Evolutionary conservation across 1,140 invertebrate species (phyloP).

Genomic region (Anthonomus grandis): DNA sequence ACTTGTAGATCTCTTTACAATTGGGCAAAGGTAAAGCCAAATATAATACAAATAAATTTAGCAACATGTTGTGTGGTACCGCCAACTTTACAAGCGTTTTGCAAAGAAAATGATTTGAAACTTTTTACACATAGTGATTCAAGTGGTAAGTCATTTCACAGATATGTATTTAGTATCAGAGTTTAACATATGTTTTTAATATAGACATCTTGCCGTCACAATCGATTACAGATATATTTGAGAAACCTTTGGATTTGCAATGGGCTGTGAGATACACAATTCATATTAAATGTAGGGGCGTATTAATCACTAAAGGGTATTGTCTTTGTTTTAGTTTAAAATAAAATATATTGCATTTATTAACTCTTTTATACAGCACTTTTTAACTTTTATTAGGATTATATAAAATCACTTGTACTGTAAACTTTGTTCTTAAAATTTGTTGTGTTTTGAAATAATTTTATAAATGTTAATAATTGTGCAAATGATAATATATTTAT

Average conservation of each 20-base stretch:
- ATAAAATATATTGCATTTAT: background rate
- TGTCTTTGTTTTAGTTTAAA: slow-evolving; percentile 31
- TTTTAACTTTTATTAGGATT: too few species aligned
- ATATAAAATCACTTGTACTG: too few species aligned
- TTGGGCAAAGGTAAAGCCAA: slow-evolving; percentile 80
- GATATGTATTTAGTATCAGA: too few species aligned
- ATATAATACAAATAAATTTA: slow-evolving; percentile 93
- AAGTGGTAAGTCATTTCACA: slow-evolving; percentile 58
- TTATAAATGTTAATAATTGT: too few species aligned
- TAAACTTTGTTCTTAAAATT: too few species aligned
- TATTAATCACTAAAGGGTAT: slow-evolving; percentile 82
- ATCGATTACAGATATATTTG: slow-evolving; percentile 54
- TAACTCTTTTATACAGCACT: background rate
- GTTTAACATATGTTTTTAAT: slow-evolving; percentile 34
- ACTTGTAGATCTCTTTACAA: slow-evolving; percentile 65
- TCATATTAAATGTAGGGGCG: slow-evolving; percentile 84
- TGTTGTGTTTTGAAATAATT: too few species aligned
- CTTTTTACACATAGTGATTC: slow-evolving; percentile 94
- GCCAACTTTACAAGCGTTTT: slow-evolving; percentile 82
- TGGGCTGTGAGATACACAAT: slow-evolving; percentile 84
- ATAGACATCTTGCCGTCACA: slow-evolving; percentile 60
- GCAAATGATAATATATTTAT: too few species aligned
- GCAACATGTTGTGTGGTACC: slow-evolving; percentile 95
- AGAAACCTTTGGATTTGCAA: slow-evolving; percentile 49
- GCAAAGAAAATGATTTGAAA: slow-evolving; percentile 87